Conservation (phyloP, 2,113 vertebrate species). For the Calonectris borealis region DNA sequence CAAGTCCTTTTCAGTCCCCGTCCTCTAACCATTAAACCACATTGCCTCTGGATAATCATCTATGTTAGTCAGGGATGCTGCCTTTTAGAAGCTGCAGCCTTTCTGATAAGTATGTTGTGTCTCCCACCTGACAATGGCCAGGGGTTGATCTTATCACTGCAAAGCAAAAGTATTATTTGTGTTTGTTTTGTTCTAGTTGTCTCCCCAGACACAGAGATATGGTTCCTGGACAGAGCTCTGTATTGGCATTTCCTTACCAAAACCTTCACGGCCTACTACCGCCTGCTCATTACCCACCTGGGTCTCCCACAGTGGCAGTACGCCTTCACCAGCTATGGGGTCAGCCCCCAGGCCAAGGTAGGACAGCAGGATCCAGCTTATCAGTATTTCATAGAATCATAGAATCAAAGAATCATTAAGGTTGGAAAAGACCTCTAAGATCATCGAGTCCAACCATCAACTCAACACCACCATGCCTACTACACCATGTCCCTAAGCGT, state of each 20-base stretch:
- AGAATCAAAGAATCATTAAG: no score
- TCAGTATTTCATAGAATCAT: no score
- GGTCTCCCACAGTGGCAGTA: slow-evolving; percentile 98
- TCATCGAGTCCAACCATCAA: no score
- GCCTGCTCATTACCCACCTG: slow-evolving; percentile 92
- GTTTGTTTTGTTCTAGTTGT: slow-evolving; percentile 71
- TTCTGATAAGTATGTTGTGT: not conserved
- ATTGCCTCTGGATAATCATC: not conserved
- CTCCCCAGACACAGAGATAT: slow-evolving; percentile 86
- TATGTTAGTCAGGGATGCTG: not conserved
- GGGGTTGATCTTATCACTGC: not conserved
- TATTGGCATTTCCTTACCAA: slow-evolving; percentile 93
- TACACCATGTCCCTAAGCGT: no score
- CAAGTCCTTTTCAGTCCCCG: not conserved
- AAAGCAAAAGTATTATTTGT: not conserved
- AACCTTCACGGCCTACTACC: slow-evolving; percentile 92
- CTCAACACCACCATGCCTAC: no score
- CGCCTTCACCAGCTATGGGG: slow-evolving; percentile 88
- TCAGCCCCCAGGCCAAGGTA: slow-evolving; percentile 95
- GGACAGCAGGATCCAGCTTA: not conserved
- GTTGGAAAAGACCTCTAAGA: no score
- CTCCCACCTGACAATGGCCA: not conserved
- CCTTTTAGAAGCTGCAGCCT: not conserved
- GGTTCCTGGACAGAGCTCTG: slow-evolving; percentile 93
- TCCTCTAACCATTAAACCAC: not conserved